Evolutionary conservation across 2,888 invertebrate genomes (phyloP), one percentile per base, ranked within the genome.

Genomic region (Chymomyza caudatula): DNA sequence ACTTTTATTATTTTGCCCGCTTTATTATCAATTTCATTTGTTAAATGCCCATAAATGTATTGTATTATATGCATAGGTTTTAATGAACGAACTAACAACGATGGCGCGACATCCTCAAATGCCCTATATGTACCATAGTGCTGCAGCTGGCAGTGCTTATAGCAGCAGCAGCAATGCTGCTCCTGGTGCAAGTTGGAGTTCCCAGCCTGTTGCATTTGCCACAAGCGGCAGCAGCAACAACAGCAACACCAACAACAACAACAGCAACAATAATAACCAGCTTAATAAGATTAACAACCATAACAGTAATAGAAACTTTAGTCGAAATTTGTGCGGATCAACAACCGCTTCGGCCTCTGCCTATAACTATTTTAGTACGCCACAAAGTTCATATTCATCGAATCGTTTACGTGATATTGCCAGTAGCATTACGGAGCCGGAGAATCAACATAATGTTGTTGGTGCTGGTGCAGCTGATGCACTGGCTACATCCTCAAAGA

Each of bases 301-400:
- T 19, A 29, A 25, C 57, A 57, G 20, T 15, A 25, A 37, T 29
- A 55, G 19, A 25, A 15, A 55, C 13, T 15, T 43, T 43, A 57
- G 22, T 17, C 29, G 42, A 43, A 54, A 47, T 5, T 63, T 37
- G 4, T 67, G 60, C 37, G 53, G 62, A 5, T 67, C 47, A 58
- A 57, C 52, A 29, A 6, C 11, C 2, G 37, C 17, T 37, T 2
- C 17, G 29, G 53, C 63, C 58, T 37, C 64, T 47, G 68, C 73
- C 63, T 78, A 66, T 54, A 64, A 77, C 23, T 82, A 78, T 56
- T 82, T 65, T 53, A 67, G 77, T 63, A 85, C 82, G 43, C 82
- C 82, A 8, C 82, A 82, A 57, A 82, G 82, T 57, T 82, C 82
- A 53, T 82, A 82, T 56, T 82, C 82, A 47, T 82, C 82, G 67